phyloP scores from a whole-genome alignment of 1,140 invertebrate genomes.

The Camponotus vicinus region DNA sequence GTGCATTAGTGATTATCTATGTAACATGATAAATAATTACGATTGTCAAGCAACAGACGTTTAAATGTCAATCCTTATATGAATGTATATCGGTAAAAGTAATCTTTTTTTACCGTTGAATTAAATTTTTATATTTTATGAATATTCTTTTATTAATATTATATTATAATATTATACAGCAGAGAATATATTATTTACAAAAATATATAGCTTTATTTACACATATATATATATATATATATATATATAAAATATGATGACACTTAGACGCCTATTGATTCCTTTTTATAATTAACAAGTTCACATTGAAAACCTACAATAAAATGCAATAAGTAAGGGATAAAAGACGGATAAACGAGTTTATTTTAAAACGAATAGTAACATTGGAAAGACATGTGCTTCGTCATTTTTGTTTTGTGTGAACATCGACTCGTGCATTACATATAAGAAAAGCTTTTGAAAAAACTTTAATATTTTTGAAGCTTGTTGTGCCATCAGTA shows the following conservation, averaged over 20 bases:
- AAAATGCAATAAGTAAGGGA: neutral
- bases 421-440: slow-evolving; percentile 79
- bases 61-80: slow-evolving; percentile 38
- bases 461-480: slow-evolving; percentile 46
- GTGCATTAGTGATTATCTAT: slow-evolving; percentile 43
- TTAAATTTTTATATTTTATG: neutral
- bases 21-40: slow-evolving; percentile 34
- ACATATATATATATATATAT: slow-evolving; percentile 4
- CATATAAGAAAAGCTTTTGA: slow-evolving; percentile 68
- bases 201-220: neutral
- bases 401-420: slow-evolving; percentile 73
- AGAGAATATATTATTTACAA: slow-evolving; percentile 2
- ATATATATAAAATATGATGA: slow-evolving; percentile 22
- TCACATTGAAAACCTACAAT: slow-evolving; percentile 16
- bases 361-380: slow-evolving; percentile 50
- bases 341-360: slow-evolving; percentile 50
- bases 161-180: neutral
- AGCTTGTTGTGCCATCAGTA: slow-evolving; percentile 53
- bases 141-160: neutral
- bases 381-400: slow-evolving; percentile 83
- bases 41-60: slow-evolving; percentile 30
- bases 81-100: neutral
- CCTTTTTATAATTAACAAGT: slow-evolving; percentile 18
- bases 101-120: neutral
- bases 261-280: slow-evolving; percentile 40